phyloP scores from a whole-genome alignment of 2,888 invertebrate species.

The Drosophila basisetae region DNA sequence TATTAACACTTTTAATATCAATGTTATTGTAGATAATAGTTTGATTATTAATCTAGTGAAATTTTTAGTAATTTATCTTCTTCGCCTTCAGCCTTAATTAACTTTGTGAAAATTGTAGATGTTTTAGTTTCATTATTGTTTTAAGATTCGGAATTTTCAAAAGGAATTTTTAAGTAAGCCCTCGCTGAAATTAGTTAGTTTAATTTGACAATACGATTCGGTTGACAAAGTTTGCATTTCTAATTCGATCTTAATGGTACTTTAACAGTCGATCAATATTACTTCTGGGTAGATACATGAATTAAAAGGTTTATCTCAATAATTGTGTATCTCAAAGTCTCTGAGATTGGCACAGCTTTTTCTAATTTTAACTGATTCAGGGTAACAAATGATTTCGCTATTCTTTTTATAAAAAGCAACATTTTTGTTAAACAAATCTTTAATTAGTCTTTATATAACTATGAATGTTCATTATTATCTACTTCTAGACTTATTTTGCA shows the following conservation, averaged over 20 bases:
- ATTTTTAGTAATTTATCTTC: not conserved
- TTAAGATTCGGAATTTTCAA: not conserved
- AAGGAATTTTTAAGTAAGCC: not conserved
- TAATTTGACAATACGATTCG: not conserved
- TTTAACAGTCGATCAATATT: not conserved
- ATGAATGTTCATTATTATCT: not conserved
- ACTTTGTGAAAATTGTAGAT: not conserved
- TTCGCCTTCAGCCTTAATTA: not conserved
- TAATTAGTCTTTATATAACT: not conserved
- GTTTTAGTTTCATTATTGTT: not conserved
- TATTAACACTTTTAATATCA: not conserved
- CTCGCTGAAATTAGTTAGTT: not conserved
- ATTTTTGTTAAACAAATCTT: not conserved
- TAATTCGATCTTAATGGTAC: not conserved
- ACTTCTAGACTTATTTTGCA: not conserved
- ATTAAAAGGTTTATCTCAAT: not conserved
- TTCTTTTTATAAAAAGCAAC: not conserved
- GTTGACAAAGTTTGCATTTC: not conserved
- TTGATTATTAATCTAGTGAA: not conserved
- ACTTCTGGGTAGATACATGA: not conserved
- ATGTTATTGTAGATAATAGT: not conserved
- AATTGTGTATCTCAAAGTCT: not conserved
- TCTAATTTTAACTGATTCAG: not conserved
- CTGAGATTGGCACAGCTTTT: not conserved
- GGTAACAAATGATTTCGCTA: not conserved